Evolutionary conservation across 2,797 vertebrate genomes (phyloP).

Genomic region (Cebuella pygmaea): DNA sequence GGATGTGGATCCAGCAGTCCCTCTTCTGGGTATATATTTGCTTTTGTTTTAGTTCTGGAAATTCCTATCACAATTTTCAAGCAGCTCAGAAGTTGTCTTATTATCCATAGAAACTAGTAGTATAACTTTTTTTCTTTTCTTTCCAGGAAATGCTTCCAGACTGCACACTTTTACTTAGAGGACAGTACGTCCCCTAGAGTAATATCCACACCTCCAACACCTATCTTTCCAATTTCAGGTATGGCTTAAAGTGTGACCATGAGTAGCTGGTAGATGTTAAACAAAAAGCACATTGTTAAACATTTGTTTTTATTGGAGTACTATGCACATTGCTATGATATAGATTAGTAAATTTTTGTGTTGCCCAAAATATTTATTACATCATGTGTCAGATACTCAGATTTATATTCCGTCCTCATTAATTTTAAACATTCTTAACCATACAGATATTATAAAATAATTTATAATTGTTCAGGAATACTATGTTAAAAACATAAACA

Average conservation of each 20-base stretch:
- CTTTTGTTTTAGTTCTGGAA: conserved; percentile 33
- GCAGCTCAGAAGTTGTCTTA: neutral
- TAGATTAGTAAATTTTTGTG: neutral
- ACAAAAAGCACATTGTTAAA: neutral
- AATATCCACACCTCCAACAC: conserved; percentile 88
- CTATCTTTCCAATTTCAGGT: conserved; percentile 91
- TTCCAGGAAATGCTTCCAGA: conserved; percentile 97
- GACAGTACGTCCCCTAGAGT: conserved; percentile 94
- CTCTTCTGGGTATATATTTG: neutral
- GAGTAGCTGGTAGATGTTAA: conserved; percentile 44
- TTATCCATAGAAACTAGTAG: neutral
- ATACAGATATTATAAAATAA: neutral
- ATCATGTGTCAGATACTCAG: neutral
- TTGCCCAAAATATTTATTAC: neutral
- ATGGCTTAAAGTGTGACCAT: conserved; percentile 65
- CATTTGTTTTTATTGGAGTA: neutral
- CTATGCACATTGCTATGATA: neutral
- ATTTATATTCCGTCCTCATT: neutral
- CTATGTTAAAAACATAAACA: conserved; percentile 3
- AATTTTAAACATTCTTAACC: conserved; percentile 2
- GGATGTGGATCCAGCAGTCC: neutral
- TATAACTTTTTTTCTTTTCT: conserved; percentile 60
- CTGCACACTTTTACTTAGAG: conserved; percentile 98
- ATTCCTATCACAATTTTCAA: conserved; percentile 49
- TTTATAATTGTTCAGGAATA: neutral